These are phyloP conservation scores for Apotomis betuletana DNA, from an alignment of 2,888 invertebrate species.

Conservation along the genomic window DNA sequence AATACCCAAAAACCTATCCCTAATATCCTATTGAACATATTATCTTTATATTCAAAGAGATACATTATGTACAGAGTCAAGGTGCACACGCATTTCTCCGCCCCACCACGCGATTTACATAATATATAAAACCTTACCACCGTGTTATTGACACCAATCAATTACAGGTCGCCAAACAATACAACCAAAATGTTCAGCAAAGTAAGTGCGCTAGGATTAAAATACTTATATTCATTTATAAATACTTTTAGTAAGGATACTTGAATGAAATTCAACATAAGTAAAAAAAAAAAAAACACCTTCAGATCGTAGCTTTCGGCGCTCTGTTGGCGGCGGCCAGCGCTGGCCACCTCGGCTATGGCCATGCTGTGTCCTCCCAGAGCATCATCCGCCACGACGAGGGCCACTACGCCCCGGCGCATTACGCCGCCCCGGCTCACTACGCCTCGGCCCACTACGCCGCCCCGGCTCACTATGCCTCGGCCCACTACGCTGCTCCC, in stretches of 20 bases:
- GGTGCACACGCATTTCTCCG: slow-evolving; percentile 64
- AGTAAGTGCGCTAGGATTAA: slow-evolving; percentile 55
- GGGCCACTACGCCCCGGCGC: slow-evolving; percentile 58
- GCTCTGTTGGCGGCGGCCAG: slow-evolving; percentile 72
- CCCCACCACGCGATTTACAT: slow-evolving; percentile 63
- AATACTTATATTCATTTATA: neutral
- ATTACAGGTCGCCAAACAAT: slow-evolving; percentile 59
- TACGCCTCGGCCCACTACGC: slow-evolving; percentile 42
- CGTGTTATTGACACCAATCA: slow-evolving; percentile 65
- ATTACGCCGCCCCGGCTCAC: slow-evolving; percentile 38
- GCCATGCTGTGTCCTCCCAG: slow-evolving; percentile 67
- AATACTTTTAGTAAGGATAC: too few species aligned
- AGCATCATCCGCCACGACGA: slow-evolving; percentile 68
- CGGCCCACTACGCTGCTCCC: slow-evolving; percentile 46
- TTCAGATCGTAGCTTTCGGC: slow-evolving; percentile 70
- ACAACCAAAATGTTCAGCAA: slow-evolving; percentile 71
- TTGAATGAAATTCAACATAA: too few species aligned
- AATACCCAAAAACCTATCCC: neutral
- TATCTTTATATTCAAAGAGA: slow-evolving; percentile 11
- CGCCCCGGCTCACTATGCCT: slow-evolving; percentile 45
- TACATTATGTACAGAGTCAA: slow-evolving; percentile 58
- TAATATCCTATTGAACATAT: slow-evolving; percentile 8
- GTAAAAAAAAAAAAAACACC: too few species aligned
- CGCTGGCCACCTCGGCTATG: slow-evolving; percentile 65
- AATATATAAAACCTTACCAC: slow-evolving; percentile 65